Evolutionary conservation across 2,888 invertebrate genomes (phyloP).

Genomic region (Limnephilus auricula): DNA sequence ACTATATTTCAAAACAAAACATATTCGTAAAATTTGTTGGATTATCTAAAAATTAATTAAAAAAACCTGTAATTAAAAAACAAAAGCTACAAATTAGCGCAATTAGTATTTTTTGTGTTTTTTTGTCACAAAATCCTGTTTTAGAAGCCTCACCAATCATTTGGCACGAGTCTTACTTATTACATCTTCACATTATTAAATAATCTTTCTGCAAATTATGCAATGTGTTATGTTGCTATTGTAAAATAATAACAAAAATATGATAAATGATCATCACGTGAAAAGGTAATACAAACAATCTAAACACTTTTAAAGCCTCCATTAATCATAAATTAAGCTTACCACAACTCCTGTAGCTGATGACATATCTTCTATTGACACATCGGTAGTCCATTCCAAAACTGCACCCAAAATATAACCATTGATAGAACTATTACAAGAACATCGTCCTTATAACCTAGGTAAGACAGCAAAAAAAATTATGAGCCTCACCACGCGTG

Average conservation of each 20-base stretch:
- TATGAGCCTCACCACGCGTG: not conserved
- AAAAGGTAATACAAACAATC: not conserved
- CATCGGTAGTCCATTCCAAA: not conserved
- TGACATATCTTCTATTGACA: slow-evolving; percentile 25
- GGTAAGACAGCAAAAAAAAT: not conserved
- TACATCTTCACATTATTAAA: not conserved
- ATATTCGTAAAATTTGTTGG: not conserved
- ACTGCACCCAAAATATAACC: not conserved
- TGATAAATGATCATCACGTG: not conserved
- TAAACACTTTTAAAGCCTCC: not conserved
- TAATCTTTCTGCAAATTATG: not conserved
- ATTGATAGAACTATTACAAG: not conserved
- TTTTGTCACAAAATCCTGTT: not conserved
- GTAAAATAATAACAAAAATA: not conserved
- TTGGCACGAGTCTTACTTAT: not conserved
- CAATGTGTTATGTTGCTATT: not conserved
- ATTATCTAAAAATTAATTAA: not conserved
- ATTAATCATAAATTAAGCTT: not conserved
- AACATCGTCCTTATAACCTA: not conserved
- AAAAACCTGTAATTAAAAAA: not conserved
- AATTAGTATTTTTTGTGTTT: not conserved
- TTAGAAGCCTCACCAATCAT: not conserved
- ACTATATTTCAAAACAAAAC: not conserved
- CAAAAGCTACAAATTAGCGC: not conserved
- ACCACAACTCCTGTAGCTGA: slow-evolving; percentile 2